A percentile compares a stretch with the other conserved stretches of the same genome.
These are phyloP conservation scores for Plumapathes pennacea DNA, from an alignment of 92 coral and sea anemone species.

Conservation along the genomic window DNA sequence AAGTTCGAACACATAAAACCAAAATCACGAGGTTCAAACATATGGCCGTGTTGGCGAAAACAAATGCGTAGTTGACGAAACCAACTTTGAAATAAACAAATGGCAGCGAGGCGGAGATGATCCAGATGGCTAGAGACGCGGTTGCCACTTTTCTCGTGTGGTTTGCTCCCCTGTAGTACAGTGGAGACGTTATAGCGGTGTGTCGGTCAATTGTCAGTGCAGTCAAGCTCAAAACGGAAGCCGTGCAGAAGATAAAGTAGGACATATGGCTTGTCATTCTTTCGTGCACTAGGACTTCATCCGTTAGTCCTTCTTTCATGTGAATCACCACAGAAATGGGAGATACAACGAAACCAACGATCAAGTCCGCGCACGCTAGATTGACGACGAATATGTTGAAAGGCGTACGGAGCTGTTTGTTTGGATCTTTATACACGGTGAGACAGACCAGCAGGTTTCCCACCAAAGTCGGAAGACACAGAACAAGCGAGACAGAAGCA, in stretches of 20 bases:
- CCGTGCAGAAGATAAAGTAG: slow-evolving; percentile 75
- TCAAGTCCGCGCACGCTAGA: slow-evolving; percentile 66
- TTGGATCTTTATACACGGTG: slow-evolving; percentile 72
- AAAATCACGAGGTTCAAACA: neutral
- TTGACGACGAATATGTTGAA: slow-evolving; percentile 80
- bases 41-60: slow-evolving; percentile 37
- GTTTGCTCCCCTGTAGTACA: slow-evolving; percentile 61
- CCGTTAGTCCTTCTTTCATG: slow-evolving; percentile 58
- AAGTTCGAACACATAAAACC: neutral
- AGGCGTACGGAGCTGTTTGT: slow-evolving; percentile 68
- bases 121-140: slow-evolving; percentile 46
- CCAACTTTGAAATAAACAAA: slow-evolving; percentile 31
- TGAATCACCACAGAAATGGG: slow-evolving; percentile 59
- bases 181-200: slow-evolving; percentile 76
- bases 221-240: slow-evolving; percentile 86
- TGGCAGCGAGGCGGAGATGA: slow-evolving; percentile 24
- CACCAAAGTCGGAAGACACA: slow-evolving; percentile 45
- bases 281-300: slow-evolving; percentile 28
- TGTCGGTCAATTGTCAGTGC: slow-evolving; percentile 85
- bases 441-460: slow-evolving; percentile 73
- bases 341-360: slow-evolving; percentile 66
- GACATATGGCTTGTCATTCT: slow-evolving; percentile 38
- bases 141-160: slow-evolving; percentile 66
- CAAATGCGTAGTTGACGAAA: slow-evolving; percentile 38
- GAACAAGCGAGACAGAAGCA: slow-evolving; percentile 33